phyloP scores from a whole-genome alignment of 1,140 invertebrate species.

The Drosophila cardini region DNA sequence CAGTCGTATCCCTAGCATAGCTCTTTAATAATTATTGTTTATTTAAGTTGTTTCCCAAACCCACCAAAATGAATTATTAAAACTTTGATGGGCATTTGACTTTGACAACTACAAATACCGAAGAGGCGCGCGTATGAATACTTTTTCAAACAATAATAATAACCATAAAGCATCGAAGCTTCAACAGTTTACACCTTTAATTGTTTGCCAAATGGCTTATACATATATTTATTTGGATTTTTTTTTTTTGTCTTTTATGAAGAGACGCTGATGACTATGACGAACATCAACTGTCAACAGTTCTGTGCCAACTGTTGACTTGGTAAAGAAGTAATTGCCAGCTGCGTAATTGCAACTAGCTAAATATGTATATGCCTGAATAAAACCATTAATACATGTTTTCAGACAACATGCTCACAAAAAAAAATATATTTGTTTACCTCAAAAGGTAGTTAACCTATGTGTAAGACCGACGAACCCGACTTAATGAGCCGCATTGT shows the following conservation, averaged over 20 bases:
- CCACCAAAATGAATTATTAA: conserved; percentile 45
- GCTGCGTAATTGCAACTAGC: conserved; percentile 42
- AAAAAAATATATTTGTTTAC: conserved; percentile 13
- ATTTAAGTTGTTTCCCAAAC: conserved; percentile 20
- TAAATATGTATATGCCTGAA: conserved; percentile 5
- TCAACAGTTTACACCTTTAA: conserved; percentile 45
- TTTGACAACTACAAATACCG: conserved; percentile 49
- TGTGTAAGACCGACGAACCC: conserved; percentile 1
- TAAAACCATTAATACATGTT: conserved; percentile 8
- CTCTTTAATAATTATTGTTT: background rate
- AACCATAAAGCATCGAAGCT: conserved; percentile 20
- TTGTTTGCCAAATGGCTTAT: conserved; percentile 50
- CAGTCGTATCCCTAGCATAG: background rate
- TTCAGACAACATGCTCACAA: conserved; percentile 18
- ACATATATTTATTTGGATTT: conserved; percentile 3
- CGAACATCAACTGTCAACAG: conserved; percentile 47
- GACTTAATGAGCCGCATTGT: conserved; percentile 33
- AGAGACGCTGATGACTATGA: conserved; percentile 25
- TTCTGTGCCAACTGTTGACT: conserved; percentile 17
- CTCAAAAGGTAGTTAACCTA: conserved; percentile 27
- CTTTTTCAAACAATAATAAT: conserved; percentile 41
- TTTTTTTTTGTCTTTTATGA: conserved; percentile 9
- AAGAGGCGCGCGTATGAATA: conserved; percentile 4
- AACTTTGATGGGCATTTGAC: conserved; percentile 44
- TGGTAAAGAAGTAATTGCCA: conserved; percentile 38